A percentile compares a stretch with the other conserved stretches of the same genome.
Evolutionary conservation across 1,140 invertebrate genomes (phyloP).

Genomic region (Yoshiicerus persimilis): DNA sequence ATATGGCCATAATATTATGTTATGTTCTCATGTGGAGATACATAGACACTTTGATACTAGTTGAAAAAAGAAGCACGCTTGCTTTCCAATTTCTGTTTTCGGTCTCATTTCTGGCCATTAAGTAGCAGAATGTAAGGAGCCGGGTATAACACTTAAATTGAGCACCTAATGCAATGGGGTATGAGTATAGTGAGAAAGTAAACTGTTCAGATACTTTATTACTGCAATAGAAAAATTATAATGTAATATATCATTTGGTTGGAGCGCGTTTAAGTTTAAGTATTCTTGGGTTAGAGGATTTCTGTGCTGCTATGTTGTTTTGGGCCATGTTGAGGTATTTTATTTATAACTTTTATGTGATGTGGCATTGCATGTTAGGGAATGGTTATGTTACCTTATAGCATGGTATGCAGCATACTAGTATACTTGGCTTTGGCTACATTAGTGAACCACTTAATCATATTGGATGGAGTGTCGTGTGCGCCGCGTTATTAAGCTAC

Average conservation of each 20-base stretch:
- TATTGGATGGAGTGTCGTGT: not conserved
- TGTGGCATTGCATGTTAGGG: not conserved
- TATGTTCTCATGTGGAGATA: too few relatives aligned
- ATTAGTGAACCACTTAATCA: conserved; percentile 20
- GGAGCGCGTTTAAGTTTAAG: too few relatives aligned
- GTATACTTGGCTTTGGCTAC: not conserved
- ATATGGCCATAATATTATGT: too few relatives aligned
- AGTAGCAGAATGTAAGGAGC: not conserved
- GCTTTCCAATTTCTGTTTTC: not conserved
- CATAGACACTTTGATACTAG: too few relatives aligned
- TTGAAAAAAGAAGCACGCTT: not conserved
- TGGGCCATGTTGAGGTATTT: not conserved
- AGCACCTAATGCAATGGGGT: not conserved
- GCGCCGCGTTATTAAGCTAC: not conserved
- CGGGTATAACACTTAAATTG: not conserved
- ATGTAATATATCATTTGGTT: not conserved
- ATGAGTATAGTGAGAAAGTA: not conserved
- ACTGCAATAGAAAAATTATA: not conserved
- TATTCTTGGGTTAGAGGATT: not conserved
- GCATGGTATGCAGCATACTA: not conserved
- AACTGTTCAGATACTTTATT: not conserved
- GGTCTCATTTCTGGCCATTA: not conserved
- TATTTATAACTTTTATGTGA: not conserved
- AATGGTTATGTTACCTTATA: not conserved
- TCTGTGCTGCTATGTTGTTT: not conserved